Percentiles rank a stretch among this genome's conserved stretches.
Conservation (phyloP, 2,888 invertebrate genomes). For the Dicyrtomina minuta region DNA sequence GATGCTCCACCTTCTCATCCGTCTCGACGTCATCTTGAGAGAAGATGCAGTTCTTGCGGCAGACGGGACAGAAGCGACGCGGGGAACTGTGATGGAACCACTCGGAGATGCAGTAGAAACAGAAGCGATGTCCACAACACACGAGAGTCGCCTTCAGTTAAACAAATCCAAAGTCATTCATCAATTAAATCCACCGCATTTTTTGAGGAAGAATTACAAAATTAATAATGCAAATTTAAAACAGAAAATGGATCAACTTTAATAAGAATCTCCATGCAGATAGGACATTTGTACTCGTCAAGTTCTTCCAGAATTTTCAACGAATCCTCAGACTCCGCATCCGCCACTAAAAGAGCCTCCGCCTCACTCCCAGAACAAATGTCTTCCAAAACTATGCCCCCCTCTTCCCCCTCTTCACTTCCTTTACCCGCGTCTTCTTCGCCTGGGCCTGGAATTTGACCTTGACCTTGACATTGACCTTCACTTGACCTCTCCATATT, state of each 20-base stretch:
- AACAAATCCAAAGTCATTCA: too few species aligned
- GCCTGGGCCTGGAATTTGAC: too few species aligned
- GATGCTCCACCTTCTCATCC: conserved; percentile 2
- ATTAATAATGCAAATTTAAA: background rate
- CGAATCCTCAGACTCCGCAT: too few species aligned
- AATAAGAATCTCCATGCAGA: conserved; percentile 18
- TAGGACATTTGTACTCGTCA: conserved; percentile 23
- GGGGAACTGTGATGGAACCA: conserved; percentile 23
- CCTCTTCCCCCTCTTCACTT: too few species aligned
- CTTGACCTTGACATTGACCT: too few species aligned
- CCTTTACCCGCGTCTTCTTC: too few species aligned
- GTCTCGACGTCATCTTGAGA: conserved; percentile 2
- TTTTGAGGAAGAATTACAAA: background rate
- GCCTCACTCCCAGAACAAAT: too few species aligned
- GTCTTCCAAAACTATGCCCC: too few species aligned
- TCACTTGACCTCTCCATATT: too few species aligned
- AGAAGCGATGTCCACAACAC: conserved; percentile 22
- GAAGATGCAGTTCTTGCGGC: conserved; percentile 22
- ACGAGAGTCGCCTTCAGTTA: conserved; percentile 15
- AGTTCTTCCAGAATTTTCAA: conserved; percentile 11
- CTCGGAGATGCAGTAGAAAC: conserved; percentile 10
- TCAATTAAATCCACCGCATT: too few species aligned
- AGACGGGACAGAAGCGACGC: conserved; percentile 18
- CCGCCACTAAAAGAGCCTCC: too few species aligned
- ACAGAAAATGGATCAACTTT: conserved; percentile 2